A percentile compares a stretch with the other conserved stretches of the same genome.
phyloP scores from a whole-genome alignment of 2,113 vertebrate genomes.

The Oreochromis spilurus region DNA sequence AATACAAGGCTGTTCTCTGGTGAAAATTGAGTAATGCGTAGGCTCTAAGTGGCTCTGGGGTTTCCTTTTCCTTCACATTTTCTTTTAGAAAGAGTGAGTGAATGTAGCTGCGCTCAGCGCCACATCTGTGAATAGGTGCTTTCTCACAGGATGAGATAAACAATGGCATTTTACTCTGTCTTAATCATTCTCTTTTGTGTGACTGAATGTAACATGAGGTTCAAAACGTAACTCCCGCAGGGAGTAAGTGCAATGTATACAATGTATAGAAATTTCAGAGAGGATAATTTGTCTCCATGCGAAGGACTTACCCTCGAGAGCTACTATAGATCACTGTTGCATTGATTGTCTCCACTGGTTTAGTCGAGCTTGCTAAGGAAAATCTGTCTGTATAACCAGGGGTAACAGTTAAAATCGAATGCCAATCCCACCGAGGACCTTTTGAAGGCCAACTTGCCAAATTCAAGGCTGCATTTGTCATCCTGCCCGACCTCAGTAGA shows the following conservation, averaged over 20 bases:
- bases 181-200: constrained; percentile 13
- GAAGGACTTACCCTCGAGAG: constrained; percentile 4
- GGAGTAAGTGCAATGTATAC: background rate
- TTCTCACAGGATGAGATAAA: constrained; percentile 31
- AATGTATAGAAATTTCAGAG: background rate
- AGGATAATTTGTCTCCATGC: background rate
- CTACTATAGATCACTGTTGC: constrained; percentile 7
- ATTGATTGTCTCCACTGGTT: constrained; percentile 12
- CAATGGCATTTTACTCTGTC: constrained; percentile 21
- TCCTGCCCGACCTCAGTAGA: background rate
- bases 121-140: constrained; percentile 31
- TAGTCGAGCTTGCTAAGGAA: background rate
- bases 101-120: constrained; percentile 17
- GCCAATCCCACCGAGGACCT: constrained; percentile 23
- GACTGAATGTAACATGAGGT: background rate
- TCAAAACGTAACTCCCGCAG: background rate
- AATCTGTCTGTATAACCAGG: constrained; percentile 41
- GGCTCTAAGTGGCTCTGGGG: background rate
- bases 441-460: background rate
- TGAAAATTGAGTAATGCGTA: background rate
- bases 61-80: constrained; percentile 21
- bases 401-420: constrained; percentile 34
- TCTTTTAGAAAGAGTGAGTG: background rate
- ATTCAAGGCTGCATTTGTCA: background rate
- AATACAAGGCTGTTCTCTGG: background rate